These are phyloP conservation scores for Monodelphis domestica DNA, from an alignment of 2,797 vertebrate species.

Conservation along the genomic window DNA sequence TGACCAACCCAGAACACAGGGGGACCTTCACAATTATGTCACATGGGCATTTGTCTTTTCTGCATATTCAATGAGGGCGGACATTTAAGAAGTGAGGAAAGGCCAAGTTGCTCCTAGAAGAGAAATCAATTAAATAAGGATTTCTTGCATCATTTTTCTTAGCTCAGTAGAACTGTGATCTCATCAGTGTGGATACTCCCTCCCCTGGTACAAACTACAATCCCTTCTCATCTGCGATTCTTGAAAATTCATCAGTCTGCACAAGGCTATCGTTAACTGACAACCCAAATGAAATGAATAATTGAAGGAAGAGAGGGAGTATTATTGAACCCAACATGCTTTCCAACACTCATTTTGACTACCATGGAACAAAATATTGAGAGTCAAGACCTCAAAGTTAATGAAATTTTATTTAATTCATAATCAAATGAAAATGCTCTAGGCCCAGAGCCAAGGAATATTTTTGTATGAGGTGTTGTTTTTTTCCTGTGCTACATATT, in stretches of 20 bases:
- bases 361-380: background rate
- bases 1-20: background rate
- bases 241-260: slow-evolving; percentile 25
- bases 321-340: background rate
- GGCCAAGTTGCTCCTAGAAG: slow-evolving; percentile 47
- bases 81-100: slow-evolving; percentile 28
- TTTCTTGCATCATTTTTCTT: background rate
- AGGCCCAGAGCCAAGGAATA: slow-evolving; percentile 34
- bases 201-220: background rate
- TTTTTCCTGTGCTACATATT: slow-evolving; percentile 29
- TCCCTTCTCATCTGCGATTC: slow-evolving; percentile 19
- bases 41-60: background rate
- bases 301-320: background rate
- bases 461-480: background rate
- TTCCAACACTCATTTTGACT: background rate
- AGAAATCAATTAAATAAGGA: background rate
- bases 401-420: slow-evolving; percentile 11
- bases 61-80: background rate
- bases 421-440: slow-evolving; percentile 3
- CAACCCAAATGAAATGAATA: slow-evolving; percentile 34
- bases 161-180: background rate
- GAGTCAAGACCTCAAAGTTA: background rate
- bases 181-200: background rate
- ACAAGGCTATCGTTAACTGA: slow-evolving; percentile 21
- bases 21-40: background rate